Conservation (phyloP, 2,797 vertebrate species). For the Halcyon badia region DNA sequence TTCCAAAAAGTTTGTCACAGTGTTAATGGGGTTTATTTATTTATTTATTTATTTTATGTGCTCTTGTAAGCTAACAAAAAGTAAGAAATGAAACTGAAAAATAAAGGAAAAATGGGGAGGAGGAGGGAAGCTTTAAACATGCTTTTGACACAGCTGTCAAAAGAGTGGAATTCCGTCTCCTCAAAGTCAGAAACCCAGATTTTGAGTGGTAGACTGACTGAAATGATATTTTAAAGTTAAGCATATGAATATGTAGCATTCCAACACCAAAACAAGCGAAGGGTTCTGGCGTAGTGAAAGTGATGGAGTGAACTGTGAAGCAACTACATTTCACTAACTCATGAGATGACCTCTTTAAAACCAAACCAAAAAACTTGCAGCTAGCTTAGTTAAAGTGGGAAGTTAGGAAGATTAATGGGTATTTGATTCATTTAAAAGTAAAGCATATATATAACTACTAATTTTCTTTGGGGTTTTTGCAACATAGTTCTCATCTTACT, state of each 20-base stretch:
- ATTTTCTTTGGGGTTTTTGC: background rate
- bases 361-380: fast-evolving
- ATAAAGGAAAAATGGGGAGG: background rate
- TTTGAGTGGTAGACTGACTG: background rate
- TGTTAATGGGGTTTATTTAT: background rate
- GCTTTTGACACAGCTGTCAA: background rate
- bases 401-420: background rate
- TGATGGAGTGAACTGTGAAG: background rate
- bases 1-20: background rate
- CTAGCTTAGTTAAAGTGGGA: background rate
- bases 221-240: background rate
- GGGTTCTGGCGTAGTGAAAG: background rate
- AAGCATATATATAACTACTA: background rate
- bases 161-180: background rate
- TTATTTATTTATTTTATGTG: background rate
- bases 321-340: background rate
- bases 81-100: background rate
- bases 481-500: background rate
- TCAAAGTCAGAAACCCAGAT: background rate
- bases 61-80: background rate
- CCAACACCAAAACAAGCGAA: background rate
- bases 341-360: background rate
- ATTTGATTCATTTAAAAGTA: background rate
- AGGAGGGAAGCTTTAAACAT: background rate
- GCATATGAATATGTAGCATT: background rate